phyloP scores from a whole-genome alignment of 1,140 invertebrate genomes.

The Macrobrachium nipponense region DNA sequence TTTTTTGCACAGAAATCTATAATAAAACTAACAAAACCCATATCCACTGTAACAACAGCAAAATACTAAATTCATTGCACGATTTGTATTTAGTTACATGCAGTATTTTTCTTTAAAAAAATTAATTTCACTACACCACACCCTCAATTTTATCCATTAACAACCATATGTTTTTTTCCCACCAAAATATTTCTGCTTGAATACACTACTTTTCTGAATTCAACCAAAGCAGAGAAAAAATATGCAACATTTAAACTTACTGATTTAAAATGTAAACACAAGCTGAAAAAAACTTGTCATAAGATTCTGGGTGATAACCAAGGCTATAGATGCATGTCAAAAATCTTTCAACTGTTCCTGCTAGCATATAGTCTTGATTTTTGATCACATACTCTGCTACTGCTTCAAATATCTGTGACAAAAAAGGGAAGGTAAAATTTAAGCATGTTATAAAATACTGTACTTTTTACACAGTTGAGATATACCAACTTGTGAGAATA shows the following conservation, averaged over 20 bases:
- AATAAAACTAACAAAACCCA: too few relatives aligned
- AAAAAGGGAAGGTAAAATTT: neutral
- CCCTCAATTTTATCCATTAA: too few relatives aligned
- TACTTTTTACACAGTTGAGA: too few relatives aligned
- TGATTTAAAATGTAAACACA: constrained; percentile 4
- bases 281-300: constrained; percentile 18
- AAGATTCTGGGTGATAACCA: constrained; percentile 21
- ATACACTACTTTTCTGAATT: neutral
- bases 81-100: too few relatives aligned
- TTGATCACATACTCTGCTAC: constrained; percentile 30
- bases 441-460: neutral
- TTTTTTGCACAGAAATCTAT: too few relatives aligned
- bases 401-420: constrained; percentile 38
- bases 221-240: neutral
- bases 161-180: too few relatives aligned
- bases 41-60: too few relatives aligned
- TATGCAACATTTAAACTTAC: neutral
- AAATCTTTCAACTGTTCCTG: constrained; percentile 3
- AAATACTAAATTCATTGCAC: too few relatives aligned
- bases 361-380: constrained; percentile 28
- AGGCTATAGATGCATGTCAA: constrained; percentile 41
- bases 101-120: too few relatives aligned
- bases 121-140: too few relatives aligned
- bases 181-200: too few relatives aligned
- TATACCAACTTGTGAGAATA: too few relatives aligned